Evolutionary conservation across 2,797 vertebrate species (phyloP).

Genomic region (Tachyglossus aculeatus): DNA sequence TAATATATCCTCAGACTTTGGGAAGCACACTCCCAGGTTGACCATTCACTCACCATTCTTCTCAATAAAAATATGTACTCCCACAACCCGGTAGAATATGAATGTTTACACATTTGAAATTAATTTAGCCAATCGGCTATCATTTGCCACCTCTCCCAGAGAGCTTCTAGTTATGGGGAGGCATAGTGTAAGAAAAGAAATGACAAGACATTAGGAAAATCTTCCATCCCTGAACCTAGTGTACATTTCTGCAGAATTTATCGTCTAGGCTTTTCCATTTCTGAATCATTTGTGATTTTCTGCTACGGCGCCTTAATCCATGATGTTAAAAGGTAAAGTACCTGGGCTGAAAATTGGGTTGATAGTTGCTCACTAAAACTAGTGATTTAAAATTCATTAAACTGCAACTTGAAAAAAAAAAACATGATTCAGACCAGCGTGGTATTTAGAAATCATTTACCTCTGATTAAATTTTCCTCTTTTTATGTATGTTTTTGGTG

Average conservation of each 20-base stretch:
- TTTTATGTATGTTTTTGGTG: neutral
- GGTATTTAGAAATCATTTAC: slow-evolving; percentile 54
- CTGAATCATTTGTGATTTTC: slow-evolving; percentile 61
- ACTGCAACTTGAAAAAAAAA: slow-evolving; percentile 31
- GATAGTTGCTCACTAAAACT: slow-evolving; percentile 30
- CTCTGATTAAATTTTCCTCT: slow-evolving; percentile 11
- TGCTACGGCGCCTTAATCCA: slow-evolving; percentile 45
- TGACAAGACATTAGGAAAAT: too few species aligned
- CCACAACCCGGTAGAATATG: too few species aligned
- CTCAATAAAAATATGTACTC: too few species aligned
- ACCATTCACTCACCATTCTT: too few species aligned
- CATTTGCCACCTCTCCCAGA: too few species aligned
- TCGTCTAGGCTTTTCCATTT: slow-evolving; percentile 48
- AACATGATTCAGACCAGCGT: slow-evolving; percentile 40
- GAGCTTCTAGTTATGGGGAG: too few species aligned
- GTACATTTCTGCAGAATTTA: slow-evolving; percentile 33
- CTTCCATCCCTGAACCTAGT: too few species aligned
- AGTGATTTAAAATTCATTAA: slow-evolving; percentile 62
- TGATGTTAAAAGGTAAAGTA: slow-evolving; percentile 50
- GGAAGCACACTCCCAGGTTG: too few species aligned
- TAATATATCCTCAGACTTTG: too few species aligned
- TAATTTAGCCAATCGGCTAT: too few species aligned
- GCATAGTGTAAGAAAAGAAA: too few species aligned
- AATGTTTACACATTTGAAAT: too few species aligned
- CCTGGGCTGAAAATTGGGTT: slow-evolving; percentile 40